phyloP scores from a whole-genome alignment of 2,113 vertebrate genomes.

The Amazona guildingii region DNA sequence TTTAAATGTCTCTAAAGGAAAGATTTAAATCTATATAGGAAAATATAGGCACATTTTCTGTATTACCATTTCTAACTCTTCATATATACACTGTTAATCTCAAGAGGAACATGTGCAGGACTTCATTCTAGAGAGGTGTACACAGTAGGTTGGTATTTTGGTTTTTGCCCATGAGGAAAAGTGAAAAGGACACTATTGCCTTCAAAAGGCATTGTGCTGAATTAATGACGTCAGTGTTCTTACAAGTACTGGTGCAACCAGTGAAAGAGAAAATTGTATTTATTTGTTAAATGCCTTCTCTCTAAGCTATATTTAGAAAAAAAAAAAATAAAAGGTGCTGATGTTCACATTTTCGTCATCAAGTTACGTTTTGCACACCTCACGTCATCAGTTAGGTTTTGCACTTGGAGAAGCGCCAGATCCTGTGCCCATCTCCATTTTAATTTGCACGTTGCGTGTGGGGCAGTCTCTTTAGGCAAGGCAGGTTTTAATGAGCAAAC shows the following conservation, averaged over 20 bases:
- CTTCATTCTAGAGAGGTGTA: neutral
- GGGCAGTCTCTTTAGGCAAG: neutral
- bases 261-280: neutral
- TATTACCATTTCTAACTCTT: constrained; percentile 34
- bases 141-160: neutral
- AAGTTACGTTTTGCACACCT: too few relatives aligned
- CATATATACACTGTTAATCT: constrained; percentile 15
- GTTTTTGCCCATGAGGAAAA: neutral
- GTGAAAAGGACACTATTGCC: neutral
- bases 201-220: neutral
- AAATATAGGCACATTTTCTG: constrained; percentile 49
- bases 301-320: neutral
- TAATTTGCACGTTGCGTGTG: neutral
- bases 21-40: constrained; percentile 32
- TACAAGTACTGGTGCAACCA: neutral
- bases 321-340: accelerated
- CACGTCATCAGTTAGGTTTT: too few relatives aligned
- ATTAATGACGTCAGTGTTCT: neutral
- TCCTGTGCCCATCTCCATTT: neutral
- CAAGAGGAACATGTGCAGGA: neutral
- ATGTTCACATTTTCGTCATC: neutral
- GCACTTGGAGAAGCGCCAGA: neutral
- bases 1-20: constrained; percentile 62
- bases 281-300: neutral
- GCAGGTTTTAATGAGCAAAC: neutral